Conservation (phyloP, 1,140 invertebrate genomes). For the Phymastichus coffea region DNA sequence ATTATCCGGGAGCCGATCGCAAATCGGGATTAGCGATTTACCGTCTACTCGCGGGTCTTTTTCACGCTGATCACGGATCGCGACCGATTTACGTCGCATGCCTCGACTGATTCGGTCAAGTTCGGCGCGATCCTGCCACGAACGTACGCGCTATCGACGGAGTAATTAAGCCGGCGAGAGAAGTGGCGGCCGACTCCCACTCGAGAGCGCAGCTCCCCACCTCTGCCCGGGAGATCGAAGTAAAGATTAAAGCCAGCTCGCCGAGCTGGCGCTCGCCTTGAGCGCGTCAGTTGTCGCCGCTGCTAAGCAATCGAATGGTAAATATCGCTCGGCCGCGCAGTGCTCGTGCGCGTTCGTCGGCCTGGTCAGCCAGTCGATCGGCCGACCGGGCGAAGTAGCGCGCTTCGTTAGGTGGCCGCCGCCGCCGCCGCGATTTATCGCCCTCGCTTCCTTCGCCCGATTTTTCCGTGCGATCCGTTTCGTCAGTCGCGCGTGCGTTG, state of each 20-base stretch:
- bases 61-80: neutral
- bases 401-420: neutral
- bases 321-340: neutral
- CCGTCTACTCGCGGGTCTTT: neutral
- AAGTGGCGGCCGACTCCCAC: no score
- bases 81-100: no score
- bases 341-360: no score
- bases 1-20: conserved; percentile 5
- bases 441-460: neutral
- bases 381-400: neutral
- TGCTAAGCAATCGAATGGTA: conserved; percentile 19
- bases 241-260: no score
- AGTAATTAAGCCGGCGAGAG: no score
- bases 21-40: conserved; percentile 5
- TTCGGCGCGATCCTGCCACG: no score
- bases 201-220: no score
- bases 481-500: neutral
- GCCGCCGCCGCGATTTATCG: neutral
- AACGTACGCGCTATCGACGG: no score
- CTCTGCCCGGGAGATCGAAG: no score
- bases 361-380: conserved; percentile 2
- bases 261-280: conserved; percentile 2
- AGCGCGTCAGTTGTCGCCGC: neutral
- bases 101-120: no score
- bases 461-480: conserved; percentile 7